phyloP scores from a whole-genome alignment of 1,140 invertebrate genomes.

The Drosophila yakuba region DNA sequence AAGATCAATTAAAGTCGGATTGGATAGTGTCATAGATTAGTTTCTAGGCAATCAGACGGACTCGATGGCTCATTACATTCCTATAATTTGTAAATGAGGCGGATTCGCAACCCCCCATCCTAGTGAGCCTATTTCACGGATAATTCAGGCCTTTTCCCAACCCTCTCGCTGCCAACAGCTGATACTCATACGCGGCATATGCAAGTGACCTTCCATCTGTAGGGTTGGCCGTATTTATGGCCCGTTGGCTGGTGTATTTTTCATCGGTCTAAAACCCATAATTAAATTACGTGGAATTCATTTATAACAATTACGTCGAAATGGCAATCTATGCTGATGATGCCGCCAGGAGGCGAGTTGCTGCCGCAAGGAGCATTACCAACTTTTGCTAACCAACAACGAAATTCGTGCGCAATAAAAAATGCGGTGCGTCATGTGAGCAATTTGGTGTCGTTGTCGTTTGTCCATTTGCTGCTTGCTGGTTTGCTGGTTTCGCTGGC shows the following conservation, averaged over 20 bases:
- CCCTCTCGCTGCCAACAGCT: conserved; percentile 30
- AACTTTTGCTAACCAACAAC: conserved; percentile 45
- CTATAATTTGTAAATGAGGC: neutral
- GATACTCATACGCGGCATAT: conserved; percentile 31
- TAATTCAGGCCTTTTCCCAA: conserved; percentile 16
- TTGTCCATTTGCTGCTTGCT: conserved; percentile 40
- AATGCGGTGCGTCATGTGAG: conserved; percentile 80
- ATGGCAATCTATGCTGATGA: conserved; percentile 83
- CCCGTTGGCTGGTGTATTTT: conserved; percentile 73
- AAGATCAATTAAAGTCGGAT: neutral
- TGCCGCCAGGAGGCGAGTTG: conserved; percentile 63
- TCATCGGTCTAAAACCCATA: conserved; percentile 77
- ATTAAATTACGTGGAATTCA: conserved; percentile 83
- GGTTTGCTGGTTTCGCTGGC: conserved; percentile 3
- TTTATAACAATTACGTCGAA: conserved; percentile 80
- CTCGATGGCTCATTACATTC: no score
- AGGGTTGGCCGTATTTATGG: conserved; percentile 52
- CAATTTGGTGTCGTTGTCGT: conserved; percentile 74
- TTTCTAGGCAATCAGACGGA: neutral
- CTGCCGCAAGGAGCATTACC: conserved; percentile 46
- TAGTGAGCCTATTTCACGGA: conserved; percentile 20
- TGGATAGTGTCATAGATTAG: neutral
- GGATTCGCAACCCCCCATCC: neutral
- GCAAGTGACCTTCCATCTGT: conserved; percentile 32
- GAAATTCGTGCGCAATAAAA: conserved; percentile 70